phyloP scores from a whole-genome alignment of 2,797 vertebrate species.

The Kryptolebias ocellatus region DNA sequence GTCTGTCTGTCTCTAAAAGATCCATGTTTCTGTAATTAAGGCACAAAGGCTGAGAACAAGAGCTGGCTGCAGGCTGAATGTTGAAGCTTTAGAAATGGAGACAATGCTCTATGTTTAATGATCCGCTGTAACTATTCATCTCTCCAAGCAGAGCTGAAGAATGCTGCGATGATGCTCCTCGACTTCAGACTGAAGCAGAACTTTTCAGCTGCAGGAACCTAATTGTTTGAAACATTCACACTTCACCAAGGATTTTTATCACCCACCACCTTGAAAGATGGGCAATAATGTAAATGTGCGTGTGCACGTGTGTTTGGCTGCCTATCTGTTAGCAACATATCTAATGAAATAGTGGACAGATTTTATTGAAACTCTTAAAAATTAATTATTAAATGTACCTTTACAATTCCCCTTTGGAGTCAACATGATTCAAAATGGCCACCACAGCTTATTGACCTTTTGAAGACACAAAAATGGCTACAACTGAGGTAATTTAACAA shows the following conservation, averaged over 20 bases:
- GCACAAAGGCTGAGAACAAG: constrained; percentile 39
- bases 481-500: too few species aligned
- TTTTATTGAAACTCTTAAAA: too few species aligned
- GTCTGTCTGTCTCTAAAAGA: constrained; percentile 60
- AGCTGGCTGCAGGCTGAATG: constrained; percentile 72
- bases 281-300: too few species aligned
- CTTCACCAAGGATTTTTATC: background rate
- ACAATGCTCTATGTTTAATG: constrained; percentile 74
- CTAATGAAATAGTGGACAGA: too few species aligned
- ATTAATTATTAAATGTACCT: too few species aligned
- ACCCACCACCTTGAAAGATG: background rate
- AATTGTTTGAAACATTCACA: constrained; percentile 24
- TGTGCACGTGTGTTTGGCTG: too few species aligned
- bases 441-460: too few species aligned
- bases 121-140: constrained; percentile 76
- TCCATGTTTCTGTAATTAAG: constrained; percentile 64
- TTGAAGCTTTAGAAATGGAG: constrained; percentile 70
- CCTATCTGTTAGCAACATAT: too few species aligned
- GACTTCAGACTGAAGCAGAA: constrained; percentile 49
- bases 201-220: constrained; percentile 17
- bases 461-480: too few species aligned
- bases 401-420: too few species aligned
- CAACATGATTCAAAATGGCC: too few species aligned
- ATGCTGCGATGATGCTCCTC: constrained; percentile 55
- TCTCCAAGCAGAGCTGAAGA: constrained; percentile 58